These are phyloP conservation scores for Erebia palarica DNA, from an alignment of 2,888 invertebrate species.

Conservation along the genomic window DNA sequence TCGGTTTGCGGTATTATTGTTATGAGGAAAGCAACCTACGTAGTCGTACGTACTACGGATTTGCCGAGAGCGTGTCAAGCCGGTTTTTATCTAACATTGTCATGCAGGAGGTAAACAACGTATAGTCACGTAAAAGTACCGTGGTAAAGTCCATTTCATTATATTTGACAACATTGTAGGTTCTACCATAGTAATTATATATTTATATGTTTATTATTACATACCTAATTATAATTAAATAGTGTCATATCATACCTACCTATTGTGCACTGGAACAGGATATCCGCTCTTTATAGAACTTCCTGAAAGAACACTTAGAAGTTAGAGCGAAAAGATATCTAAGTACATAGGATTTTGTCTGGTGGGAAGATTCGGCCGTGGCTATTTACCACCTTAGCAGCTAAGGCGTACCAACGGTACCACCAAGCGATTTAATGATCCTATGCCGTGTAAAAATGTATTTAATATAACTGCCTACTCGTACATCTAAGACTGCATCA, in stretches of 20 bases:
- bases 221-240: not conserved
- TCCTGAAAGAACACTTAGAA: not conserved
- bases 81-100: not conserved
- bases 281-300: not conserved
- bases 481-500: no score
- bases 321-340: no score
- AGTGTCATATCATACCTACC: not conserved
- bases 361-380: no score
- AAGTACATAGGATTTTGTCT: no score
- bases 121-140: no score
- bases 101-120: not conserved
- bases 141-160: not conserved
- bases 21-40: not conserved
- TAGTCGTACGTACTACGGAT: not conserved
- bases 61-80: not conserved
- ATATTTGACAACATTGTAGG: no score
- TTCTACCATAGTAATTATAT: not conserved
- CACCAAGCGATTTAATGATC: no score
- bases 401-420: no score
- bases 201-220: not conserved
- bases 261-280: not conserved
- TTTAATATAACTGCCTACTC: no score
- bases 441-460: no score
- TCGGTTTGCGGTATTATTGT: no score
- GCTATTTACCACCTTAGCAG: no score